Conservation (phyloP, 2,888 invertebrate genomes). For the Cephus sareptanus region DNA sequence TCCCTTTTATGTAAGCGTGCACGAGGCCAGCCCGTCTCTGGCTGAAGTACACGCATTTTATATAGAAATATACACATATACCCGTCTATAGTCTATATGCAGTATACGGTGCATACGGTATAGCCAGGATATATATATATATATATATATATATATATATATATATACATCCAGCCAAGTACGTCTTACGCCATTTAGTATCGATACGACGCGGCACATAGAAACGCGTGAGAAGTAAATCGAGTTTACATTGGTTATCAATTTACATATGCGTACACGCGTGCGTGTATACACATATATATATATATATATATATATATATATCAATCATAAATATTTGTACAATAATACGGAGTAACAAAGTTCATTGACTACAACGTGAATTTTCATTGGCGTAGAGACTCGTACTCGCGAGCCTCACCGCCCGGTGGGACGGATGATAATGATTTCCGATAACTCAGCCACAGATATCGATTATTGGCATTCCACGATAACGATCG, state of each 20-base stretch:
- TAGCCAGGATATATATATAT: background rate
- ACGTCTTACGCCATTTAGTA: too few relatives aligned
- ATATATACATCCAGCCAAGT: too few relatives aligned
- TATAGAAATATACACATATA: too few relatives aligned
- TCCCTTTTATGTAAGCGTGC: slow-evolving; percentile 12
- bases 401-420: background rate
- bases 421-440: fast-evolving
- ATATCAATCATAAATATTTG: background rate
- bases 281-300: background rate
- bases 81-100: too few relatives aligned
- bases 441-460: background rate
- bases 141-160: background rate
- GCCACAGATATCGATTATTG: background rate
- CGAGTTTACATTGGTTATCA: background rate
- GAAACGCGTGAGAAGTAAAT: background rate
- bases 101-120: too few relatives aligned
- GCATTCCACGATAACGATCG: background rate
- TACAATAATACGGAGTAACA: background rate
- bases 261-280: background rate
- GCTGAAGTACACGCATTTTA: background rate
- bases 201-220: background rate
- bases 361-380: background rate
- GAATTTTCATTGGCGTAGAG: background rate
- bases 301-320: too few relatives aligned
- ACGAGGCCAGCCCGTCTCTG: background rate